These are phyloP conservation scores for Xylocampa areola DNA, from an alignment of 2,888 invertebrate species.

Conservation along the genomic window DNA sequence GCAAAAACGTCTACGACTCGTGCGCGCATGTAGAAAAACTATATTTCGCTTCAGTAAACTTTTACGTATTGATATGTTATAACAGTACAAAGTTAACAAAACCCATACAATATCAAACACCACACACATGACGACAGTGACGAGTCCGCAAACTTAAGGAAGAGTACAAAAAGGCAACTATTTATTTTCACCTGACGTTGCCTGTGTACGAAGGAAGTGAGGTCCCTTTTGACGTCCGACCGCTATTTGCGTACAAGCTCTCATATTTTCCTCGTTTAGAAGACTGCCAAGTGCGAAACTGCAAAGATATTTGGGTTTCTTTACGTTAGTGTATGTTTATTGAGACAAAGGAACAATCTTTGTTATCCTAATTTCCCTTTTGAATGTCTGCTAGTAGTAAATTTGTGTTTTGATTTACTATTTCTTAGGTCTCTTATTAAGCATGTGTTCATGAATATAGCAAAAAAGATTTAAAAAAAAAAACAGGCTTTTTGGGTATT, in stretches of 20 bases:
- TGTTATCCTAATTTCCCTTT: too few species aligned
- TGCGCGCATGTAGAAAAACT: too few species aligned
- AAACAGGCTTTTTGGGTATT: too few species aligned
- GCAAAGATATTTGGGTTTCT: not conserved
- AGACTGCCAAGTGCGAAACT: conserved; percentile 14
- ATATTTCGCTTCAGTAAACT: too few species aligned
- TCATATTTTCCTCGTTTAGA: conserved; percentile 8
- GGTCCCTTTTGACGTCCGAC: conserved; percentile 22
- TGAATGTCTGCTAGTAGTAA: too few species aligned
- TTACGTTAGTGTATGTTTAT: not conserved
- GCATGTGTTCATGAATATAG: too few species aligned
- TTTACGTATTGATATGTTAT: too few species aligned
- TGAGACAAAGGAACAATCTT: not conserved
- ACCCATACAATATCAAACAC: conserved; percentile 6
- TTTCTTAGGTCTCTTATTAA: too few species aligned
- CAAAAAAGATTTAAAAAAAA: too few species aligned
- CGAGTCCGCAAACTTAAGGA: conserved; percentile 10
- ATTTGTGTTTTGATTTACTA: too few species aligned
- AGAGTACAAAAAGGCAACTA: conserved; percentile 4
- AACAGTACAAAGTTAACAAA: not conserved
- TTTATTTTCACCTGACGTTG: conserved; percentile 6
- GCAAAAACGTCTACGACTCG: too few species aligned
- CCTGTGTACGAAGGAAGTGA: conserved; percentile 9
- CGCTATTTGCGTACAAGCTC: conserved; percentile 38
- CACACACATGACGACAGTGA: not conserved